These are phyloP conservation scores for Anarhynchus alexandrinus DNA, from an alignment of 2,113 vertebrate genomes.

Conservation along the genomic window DNA sequence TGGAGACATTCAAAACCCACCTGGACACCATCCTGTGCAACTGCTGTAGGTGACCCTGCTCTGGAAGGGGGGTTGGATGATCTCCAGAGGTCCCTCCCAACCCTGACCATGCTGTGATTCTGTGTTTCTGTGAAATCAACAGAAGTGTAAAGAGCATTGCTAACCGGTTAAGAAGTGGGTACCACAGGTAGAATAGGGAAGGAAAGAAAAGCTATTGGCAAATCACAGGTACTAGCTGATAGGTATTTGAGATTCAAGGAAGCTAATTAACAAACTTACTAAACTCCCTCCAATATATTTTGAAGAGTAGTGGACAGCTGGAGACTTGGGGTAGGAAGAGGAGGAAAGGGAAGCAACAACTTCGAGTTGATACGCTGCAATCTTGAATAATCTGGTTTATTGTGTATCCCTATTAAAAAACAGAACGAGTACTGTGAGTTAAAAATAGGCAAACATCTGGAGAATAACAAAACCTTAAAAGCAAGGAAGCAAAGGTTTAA, in stretches of 20 bases:
- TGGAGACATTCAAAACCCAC: no score
- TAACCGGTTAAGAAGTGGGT: not conserved
- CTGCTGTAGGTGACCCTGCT: no score
- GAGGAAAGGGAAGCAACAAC: not conserved
- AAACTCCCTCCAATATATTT: not conserved
- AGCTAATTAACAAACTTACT: not conserved
- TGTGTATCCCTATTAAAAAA: not conserved
- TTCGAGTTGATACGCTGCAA: not conserved
- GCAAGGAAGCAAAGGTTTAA: not conserved
- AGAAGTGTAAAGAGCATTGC: not conserved
- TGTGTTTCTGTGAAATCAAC: not conserved
- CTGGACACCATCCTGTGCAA: no score
- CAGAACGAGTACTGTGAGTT: not conserved
- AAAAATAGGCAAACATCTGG: not conserved
- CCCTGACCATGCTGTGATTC: no score
- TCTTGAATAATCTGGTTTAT: not conserved
- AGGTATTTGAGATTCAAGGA: not conserved
- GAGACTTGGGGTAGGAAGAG: not conserved
- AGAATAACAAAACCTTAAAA: not conserved
- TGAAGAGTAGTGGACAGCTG: not conserved
- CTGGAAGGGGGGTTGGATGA: no score
- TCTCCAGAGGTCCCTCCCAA: no score
- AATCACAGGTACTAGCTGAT: not conserved
- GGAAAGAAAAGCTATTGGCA: not conserved
- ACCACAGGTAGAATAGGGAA: not conserved